Evolutionary conservation across 2,113 vertebrate species (phyloP), one percentile per base, ranked within the genome.

Genomic region (Alosa alosa): DNA sequence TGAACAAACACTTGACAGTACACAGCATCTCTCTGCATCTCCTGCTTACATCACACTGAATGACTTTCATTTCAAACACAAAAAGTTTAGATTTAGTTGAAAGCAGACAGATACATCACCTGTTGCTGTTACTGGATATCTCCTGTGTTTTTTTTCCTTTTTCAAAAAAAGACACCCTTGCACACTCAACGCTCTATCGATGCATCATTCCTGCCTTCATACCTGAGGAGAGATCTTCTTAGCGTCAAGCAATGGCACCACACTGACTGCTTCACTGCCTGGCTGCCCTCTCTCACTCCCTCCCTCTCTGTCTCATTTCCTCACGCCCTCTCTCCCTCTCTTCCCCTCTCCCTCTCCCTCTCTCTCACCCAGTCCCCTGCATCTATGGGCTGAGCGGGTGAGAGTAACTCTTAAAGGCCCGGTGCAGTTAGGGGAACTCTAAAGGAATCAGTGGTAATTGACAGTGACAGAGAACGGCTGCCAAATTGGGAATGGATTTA

Each of bases 361-460:
- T 84, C 8, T 50, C 90, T 85, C 86, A 49, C 75, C 45, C 82
- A 78, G 72, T 39, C n/a, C 60, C 81, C 13, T 60, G 39, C 45
- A 52, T 75, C 25, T 64, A 39, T 86, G 81, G 64, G 25, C 31
- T 44, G 55, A 3, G 15, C 81, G 84, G 89, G 86, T 86, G 82
- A 91, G 87, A 90, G 90, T 90, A 90, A 89, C 91, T 89, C 91
- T 89, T 91, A 89, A 91, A 89, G 90, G 87, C 91, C 90, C 92
- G 91, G 92, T 91, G 92, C 92, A 90, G 94, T 94, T 82, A 31
- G 86, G 89, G 93, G 90, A 93, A 91, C 92, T 93, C 94, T 94
- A 93, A 95, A 93, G 93, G 94, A 95, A 94, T 95, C 94, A 95
- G 89, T 90, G 50, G 86, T 96, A 96, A 95, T 92, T 92, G 89